Evolutionary conservation across 2,113 vertebrate genomes (phyloP).

Genomic region (Otis tarda): DNA sequence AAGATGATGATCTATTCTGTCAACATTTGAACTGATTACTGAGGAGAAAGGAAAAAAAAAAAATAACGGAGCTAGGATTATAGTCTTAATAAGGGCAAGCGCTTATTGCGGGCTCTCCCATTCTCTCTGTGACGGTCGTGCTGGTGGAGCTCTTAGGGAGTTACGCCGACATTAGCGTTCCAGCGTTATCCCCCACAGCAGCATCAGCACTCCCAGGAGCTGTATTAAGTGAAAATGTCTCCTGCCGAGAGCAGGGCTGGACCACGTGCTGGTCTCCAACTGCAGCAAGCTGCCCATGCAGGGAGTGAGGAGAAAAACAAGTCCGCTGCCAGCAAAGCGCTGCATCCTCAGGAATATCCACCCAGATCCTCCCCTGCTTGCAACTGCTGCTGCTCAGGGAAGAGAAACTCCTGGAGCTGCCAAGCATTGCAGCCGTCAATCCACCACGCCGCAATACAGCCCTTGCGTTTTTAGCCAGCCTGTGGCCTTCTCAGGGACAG

Average conservation of each 20-base stretch:
- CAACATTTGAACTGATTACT: not conserved
- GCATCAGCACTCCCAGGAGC: not conserved
- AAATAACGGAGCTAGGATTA: not conserved
- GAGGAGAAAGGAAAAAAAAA: not conserved
- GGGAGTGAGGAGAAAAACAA: not conserved
- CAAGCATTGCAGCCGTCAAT: not conserved
- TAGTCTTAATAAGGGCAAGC: not conserved
- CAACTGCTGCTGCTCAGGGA: not conserved
- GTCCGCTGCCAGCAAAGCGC: not conserved
- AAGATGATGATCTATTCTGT: not conserved
- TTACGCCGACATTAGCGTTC: not conserved
- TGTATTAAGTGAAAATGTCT: not conserved
- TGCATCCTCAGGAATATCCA: not conserved
- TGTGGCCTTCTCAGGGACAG: not conserved
- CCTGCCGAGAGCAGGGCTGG: not conserved
- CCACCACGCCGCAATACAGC: not conserved
- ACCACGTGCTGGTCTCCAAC: rapidly evolving
- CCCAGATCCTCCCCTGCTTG: not conserved
- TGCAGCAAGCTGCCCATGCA: not conserved
- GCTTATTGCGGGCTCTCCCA: not conserved
- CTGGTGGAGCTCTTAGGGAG: not conserved
- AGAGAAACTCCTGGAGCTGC: not conserved
- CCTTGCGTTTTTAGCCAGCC: not conserved
- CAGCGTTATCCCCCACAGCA: not conserved
- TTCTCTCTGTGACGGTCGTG: not conserved